Evolutionary conservation across 2,888 invertebrate species (phyloP), one percentile per base, ranked within the genome.

Genomic region (Epistrophe grossulariae): DNA sequence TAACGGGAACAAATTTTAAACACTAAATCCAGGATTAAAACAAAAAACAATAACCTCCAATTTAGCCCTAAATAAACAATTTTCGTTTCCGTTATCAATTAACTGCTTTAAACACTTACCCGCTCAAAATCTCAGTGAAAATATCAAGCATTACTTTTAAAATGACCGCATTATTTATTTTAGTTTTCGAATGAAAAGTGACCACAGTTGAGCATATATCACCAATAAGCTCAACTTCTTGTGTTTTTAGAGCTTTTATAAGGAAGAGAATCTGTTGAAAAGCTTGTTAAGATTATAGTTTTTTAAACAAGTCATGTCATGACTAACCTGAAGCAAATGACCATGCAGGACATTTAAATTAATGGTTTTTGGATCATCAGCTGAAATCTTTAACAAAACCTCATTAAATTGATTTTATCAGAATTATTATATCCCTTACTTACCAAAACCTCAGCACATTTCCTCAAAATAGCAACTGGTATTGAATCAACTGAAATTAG

Each of bases 401-500:
- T 35, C 0, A 31, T 55, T n/a, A 9, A 8, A 9, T 31, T 15
- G 15, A n/a, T n/a, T n/a, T n/a, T 55, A 28, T 31, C n/a, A 5
- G 8, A 1, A 24, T 15, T 50, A 24, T 24, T 6, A 24, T 13
- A 55, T 7, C 5, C 1, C 6, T 11, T 28, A 68, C 85, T 82
- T 88, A 90, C 91, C 89, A 89, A 80, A 17, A 90, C 88, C 35
- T 89, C 89, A 0, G 89, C 90, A 74, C 90, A 90, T 74, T 89
- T 89, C 11, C 40, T 74, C 40, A 89, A 68, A 31, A 91, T 84
- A 60, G 93, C 91, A 24, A 90, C 88, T 2, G 90, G 85, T 66
- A 93, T 91, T 43, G 93, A 90, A 78, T 92, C 89, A 38, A 90
- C 90, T 2, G 94, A 93, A 43, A 95, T 93, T 79, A 96, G 92